These are phyloP conservation scores for Drosophila sturtevanti DNA, from an alignment of 1,140 invertebrate species.

Conservation along the genomic window DNA sequence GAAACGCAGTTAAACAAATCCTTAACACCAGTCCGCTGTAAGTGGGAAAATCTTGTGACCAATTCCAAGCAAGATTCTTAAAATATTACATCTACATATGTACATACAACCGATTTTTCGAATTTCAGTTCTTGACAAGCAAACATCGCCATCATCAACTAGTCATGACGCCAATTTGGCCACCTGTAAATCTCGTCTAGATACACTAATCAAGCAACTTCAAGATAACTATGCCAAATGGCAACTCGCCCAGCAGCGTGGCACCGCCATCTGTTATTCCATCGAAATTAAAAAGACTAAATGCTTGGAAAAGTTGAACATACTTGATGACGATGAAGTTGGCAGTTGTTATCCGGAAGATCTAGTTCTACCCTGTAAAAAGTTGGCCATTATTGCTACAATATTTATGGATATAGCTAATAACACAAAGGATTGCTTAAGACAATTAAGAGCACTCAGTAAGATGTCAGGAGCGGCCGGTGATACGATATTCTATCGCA, in stretches of 20 bases:
- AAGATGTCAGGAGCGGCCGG: constrained; percentile 40
- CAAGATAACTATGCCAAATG: constrained; percentile 70
- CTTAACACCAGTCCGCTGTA: constrained; percentile 74
- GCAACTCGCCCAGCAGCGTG: constrained; percentile 71
- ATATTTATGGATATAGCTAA: constrained; percentile 70
- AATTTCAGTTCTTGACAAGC: constrained; percentile 46
- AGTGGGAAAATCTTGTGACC: no score
- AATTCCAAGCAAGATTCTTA: no score
- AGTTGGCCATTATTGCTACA: constrained; percentile 62
- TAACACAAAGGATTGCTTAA: constrained; percentile 50
- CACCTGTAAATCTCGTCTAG: constrained; percentile 48
- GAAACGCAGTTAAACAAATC: constrained; percentile 29
- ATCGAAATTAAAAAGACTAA: constrained; percentile 71
- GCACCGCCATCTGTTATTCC: constrained; percentile 57
- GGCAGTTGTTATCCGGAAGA: constrained; percentile 51
- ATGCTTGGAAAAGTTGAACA: constrained; percentile 39
- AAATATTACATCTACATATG: no score
- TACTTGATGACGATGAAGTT: neutral
- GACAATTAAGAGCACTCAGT: constrained; percentile 50
- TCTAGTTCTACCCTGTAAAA: constrained; percentile 51
- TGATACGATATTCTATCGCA: constrained; percentile 56
- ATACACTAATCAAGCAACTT: constrained; percentile 47
- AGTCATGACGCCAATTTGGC: constrained; percentile 46
- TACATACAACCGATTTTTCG: no score
- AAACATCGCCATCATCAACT: constrained; percentile 27